A percentile compares a stretch with the other conserved stretches of the same genome.
Evolutionary conservation across 2,888 invertebrate species (phyloP).

Genomic region (Euproctis similis): DNA sequence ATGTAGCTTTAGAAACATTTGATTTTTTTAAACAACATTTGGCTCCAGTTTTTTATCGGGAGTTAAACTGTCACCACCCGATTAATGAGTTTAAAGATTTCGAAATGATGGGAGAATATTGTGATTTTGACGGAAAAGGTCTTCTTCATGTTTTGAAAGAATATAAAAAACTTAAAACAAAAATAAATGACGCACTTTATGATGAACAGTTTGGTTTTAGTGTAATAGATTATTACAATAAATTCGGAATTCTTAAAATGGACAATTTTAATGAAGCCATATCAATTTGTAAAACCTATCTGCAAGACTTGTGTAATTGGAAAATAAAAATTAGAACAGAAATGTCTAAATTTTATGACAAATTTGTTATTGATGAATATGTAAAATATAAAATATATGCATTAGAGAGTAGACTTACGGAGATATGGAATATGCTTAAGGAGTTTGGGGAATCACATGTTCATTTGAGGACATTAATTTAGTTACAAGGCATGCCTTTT

Average conservation of each 20-base stretch:
- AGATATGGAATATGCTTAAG: slow-evolving; percentile 14
- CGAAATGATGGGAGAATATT: slow-evolving; percentile 16
- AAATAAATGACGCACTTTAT: slow-evolving; percentile 15
- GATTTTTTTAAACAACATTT: slow-evolving; percentile 27
- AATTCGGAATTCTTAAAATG: slow-evolving; percentile 23
- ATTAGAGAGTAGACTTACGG: slow-evolving; percentile 15
- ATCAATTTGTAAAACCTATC: slow-evolving; percentile 14
- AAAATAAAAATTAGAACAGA: slow-evolving; percentile 18
- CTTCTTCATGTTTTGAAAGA: slow-evolving; percentile 10
- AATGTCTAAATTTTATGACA: slow-evolving; percentile 28
- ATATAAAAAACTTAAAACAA: slow-evolving; percentile 17
- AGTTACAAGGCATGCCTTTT: too few relatives aligned
- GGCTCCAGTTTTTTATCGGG: slow-evolving; percentile 17
- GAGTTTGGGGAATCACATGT: slow-evolving; percentile 14
- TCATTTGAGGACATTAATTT: slow-evolving; percentile 10
- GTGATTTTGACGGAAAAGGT: slow-evolving; percentile 29
- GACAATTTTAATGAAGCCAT: slow-evolving; percentile 8
- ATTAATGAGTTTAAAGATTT: slow-evolving; percentile 12
- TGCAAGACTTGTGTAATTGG: slow-evolving; percentile 15
- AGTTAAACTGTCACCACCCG: slow-evolving; percentile 22
- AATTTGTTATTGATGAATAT: slow-evolving; percentile 32
- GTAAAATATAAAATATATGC: slow-evolving; percentile 22
- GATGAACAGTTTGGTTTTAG: slow-evolving; percentile 5
- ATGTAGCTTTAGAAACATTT: slow-evolving; percentile 8
- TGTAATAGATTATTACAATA: slow-evolving; percentile 27